Conservation (phyloP, 1,140 invertebrate genomes). For the Diabrotica undecimpunctata region DNA sequence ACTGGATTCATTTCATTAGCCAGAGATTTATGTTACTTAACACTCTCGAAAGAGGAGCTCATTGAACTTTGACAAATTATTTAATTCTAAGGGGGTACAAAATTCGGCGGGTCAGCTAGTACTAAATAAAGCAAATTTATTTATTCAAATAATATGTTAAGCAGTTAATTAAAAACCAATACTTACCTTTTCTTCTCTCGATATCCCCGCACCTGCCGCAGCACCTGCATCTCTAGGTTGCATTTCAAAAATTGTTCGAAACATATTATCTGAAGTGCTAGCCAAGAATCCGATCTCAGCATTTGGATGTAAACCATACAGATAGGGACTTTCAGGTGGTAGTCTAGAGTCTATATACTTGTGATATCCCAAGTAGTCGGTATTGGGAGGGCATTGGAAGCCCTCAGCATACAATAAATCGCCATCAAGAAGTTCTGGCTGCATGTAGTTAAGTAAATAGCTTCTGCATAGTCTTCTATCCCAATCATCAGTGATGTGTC, state of each 20-base stretch:
- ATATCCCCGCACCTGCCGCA: conserved; percentile 58
- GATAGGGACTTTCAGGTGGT: conserved; percentile 80
- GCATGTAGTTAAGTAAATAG: conserved; percentile 86
- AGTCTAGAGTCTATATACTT: conserved; percentile 84
- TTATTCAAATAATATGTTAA: too few relatives aligned
- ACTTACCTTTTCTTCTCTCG: conserved; percentile 77
- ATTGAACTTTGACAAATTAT: too few relatives aligned
- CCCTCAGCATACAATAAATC: conserved; percentile 69
- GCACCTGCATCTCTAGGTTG: conserved; percentile 79
- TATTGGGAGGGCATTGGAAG: conserved; percentile 74
- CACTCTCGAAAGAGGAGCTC: too few relatives aligned
- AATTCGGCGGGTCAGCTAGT: too few relatives aligned
- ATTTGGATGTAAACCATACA: conserved; percentile 92
- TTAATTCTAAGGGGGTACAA: too few relatives aligned
- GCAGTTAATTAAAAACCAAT: too few relatives aligned
- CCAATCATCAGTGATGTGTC: conserved; percentile 96
- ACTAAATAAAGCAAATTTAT: too few relatives aligned
- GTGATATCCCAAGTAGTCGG: conserved; percentile 85
- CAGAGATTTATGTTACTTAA: too few relatives aligned
- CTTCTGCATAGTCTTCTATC: conserved; percentile 82
- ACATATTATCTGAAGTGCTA: conserved; percentile 78
- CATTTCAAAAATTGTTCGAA: conserved; percentile 87
- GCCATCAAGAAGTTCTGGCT: conserved; percentile 73
- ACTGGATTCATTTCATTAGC: too few relatives aligned
- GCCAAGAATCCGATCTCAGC: conserved; percentile 94